Evolutionary conservation across 2,888 invertebrate genomes (phyloP).

Genomic region (Sminthurinus aureus): DNA sequence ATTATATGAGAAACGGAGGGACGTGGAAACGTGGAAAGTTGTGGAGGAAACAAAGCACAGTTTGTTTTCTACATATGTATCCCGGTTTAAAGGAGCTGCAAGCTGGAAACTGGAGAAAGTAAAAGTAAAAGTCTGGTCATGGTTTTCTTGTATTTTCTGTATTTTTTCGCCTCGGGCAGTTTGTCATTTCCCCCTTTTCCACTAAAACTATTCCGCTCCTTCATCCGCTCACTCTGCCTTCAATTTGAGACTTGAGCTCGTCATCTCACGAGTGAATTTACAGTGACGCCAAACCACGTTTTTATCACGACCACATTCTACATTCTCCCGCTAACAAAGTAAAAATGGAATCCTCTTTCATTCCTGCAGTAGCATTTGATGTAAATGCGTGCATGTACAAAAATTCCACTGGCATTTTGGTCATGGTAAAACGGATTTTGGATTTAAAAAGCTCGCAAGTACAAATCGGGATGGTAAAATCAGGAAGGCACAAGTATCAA

Average conservation of each 20-base stretch:
- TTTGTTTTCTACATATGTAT: not conserved
- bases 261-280: conserved; percentile 3
- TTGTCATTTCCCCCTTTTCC: not conserved
- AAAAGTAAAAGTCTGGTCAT: not conserved
- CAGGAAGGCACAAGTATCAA: too few relatives aligned
- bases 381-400: too few relatives aligned
- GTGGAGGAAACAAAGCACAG: not conserved
- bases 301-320: too few relatives aligned
- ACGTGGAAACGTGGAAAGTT: not conserved
- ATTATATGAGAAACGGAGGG: conserved; percentile 6
- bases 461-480: too few relatives aligned
- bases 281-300: not conserved
- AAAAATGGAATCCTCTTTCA: too few relatives aligned
- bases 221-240: not conserved
- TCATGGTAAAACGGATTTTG: too few relatives aligned
- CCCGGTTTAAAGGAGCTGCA: not conserved
- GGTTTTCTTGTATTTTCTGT: not conserved
- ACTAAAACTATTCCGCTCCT: not conserved
- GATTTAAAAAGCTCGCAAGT: too few relatives aligned
- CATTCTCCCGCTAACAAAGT: too few relatives aligned
- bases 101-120: too few relatives aligned
- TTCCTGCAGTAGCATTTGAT: too few relatives aligned
- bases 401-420: too few relatives aligned
- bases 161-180: not conserved
- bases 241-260: not conserved